Conservation (phyloP, 1,140 invertebrate species). For the Aphelenchoides fujianensis region DNA sequence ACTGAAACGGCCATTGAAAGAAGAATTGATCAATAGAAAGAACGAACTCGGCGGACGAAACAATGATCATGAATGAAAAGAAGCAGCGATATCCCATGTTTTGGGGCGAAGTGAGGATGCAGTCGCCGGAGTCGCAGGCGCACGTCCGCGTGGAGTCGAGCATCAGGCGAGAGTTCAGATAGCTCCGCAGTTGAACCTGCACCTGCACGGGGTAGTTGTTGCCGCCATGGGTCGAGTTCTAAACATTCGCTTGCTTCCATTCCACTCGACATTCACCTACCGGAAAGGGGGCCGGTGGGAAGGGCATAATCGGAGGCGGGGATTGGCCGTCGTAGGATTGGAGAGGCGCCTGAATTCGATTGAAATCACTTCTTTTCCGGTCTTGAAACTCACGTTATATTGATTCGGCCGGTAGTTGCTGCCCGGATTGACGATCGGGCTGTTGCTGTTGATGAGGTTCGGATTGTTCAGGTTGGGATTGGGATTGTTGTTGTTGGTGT, state of each 20-base stretch:
- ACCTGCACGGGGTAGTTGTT: not conserved
- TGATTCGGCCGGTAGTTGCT: no score
- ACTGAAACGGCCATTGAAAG: conserved; percentile 38
- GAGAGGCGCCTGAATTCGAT: no score
- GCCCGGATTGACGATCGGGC: no score
- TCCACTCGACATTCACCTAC: no score
- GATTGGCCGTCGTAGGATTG: not conserved
- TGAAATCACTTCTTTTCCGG: no score
- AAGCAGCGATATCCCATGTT: conserved; percentile 45
- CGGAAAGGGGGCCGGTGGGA: not conserved
- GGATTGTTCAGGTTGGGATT: no score
- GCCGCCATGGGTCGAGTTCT: no score
- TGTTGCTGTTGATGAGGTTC: no score
- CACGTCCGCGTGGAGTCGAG: conserved; percentile 13
- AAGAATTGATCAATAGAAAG: no score
- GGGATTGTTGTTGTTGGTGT: not conserved
- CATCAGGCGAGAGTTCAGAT: not conserved
- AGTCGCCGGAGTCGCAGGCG: conserved; percentile 14
- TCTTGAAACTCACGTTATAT: not conserved
- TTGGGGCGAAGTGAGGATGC: conserved; percentile 31
- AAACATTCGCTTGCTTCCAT: no score
- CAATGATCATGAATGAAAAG: conserved; percentile 48
- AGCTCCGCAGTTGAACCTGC: conserved; percentile 2
- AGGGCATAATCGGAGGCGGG: not conserved
- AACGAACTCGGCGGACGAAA: conserved; percentile 50